Percentiles rank a stretch among this genome's conserved stretches.
phyloP scores from a whole-genome alignment of 2,113 vertebrate genomes.

The Lagopus leucura region DNA sequence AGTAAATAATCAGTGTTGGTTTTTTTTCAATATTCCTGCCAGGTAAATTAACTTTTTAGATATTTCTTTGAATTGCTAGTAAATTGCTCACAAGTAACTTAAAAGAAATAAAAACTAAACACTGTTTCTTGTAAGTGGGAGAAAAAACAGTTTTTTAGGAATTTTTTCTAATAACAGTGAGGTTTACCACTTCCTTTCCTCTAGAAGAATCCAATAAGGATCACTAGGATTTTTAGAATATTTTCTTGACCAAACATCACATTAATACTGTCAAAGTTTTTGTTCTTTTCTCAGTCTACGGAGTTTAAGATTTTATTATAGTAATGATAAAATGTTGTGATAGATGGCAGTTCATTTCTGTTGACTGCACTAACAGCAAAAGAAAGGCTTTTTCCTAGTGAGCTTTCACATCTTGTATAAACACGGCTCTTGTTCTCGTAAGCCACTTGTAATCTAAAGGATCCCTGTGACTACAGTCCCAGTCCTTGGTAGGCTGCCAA shows the following conservation, averaged over 20 bases:
- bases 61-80: background rate
- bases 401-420: slow-evolving; percentile 69
- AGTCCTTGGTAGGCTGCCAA: slow-evolving; percentile 74
- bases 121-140: background rate
- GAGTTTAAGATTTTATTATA: slow-evolving; percentile 36
- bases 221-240: background rate
- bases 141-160: background rate
- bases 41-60: background rate
- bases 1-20: background rate
- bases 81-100: background rate
- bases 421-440: slow-evolving; percentile 63
- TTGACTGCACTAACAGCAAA: slow-evolving; percentile 70
- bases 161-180: background rate
- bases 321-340: slow-evolving; percentile 76
- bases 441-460: slow-evolving; percentile 69
- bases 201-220: background rate
- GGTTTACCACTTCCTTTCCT: background rate
- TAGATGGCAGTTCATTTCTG: slow-evolving; percentile 68
- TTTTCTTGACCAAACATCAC: background rate
- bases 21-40: background rate
- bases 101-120: background rate
- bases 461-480: slow-evolving; percentile 68
- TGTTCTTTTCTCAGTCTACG: background rate
- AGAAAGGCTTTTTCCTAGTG: slow-evolving; percentile 65
- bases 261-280: background rate